Percentiles rank a stretch among this genome's conserved stretches.
Evolutionary conservation across 2,797 vertebrate species (phyloP).

Genomic region (Notamacropus eugenii): DNA sequence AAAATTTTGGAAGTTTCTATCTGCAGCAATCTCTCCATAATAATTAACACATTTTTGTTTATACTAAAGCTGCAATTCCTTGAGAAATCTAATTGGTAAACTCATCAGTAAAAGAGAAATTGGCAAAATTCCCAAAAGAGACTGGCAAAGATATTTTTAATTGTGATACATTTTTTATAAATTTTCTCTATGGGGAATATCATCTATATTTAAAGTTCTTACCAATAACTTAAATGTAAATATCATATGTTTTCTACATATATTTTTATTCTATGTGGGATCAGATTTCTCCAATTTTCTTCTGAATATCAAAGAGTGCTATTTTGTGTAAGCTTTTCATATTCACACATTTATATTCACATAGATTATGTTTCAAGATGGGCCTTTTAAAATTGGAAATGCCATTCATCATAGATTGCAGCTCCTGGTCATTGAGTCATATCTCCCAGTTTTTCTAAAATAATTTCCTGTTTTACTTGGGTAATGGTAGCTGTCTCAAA

Average conservation of each 20-base stretch:
- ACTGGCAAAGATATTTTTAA: neutral
- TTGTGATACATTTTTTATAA: neutral
- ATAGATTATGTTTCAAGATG: neutral
- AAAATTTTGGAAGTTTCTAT: neutral
- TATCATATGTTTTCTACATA: neutral
- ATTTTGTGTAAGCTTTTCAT: neutral
- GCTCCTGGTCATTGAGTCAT: neutral
- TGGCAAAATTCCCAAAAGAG: neutral
- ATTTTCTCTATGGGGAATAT: neutral
- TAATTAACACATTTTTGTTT: neutral
- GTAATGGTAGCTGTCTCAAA: neutral
- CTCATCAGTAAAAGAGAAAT: neutral
- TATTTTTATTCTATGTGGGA: neutral
- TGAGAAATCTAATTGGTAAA: neutral
- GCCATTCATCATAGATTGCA: neutral
- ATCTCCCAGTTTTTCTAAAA: neutral
- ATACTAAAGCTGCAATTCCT: neutral
- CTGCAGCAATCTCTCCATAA: neutral
- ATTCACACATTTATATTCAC: constrained; percentile 3
- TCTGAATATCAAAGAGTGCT: neutral
- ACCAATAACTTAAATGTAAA: constrained; percentile 20
- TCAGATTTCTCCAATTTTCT: constrained; percentile 15
- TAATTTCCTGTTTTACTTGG: neutral
- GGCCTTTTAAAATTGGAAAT: neutral
- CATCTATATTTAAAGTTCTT: neutral